Percentiles rank a stretch among this genome's conserved stretches.
These are phyloP conservation scores for Caenorhabditis doughertyi DNA, from an alignment of 2,888 invertebrate genomes.

Conservation along the genomic window DNA sequence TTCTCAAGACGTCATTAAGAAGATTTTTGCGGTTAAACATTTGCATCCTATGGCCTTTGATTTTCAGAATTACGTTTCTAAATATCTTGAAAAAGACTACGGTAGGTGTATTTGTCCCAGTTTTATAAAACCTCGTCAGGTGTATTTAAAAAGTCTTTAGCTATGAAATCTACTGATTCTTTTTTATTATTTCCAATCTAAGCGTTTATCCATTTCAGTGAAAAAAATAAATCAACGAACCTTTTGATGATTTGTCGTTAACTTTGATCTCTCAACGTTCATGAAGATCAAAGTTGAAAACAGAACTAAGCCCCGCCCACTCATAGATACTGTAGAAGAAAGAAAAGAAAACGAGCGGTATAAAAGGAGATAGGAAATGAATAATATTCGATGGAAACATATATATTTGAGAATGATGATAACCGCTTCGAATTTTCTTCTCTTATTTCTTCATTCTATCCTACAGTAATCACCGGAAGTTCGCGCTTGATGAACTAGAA, in stretches of 20 bases:
- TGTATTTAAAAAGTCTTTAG: too few species aligned
- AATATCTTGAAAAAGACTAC: too few species aligned
- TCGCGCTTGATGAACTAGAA: slow-evolving; percentile 15
- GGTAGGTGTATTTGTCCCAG: too few species aligned
- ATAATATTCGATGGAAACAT: background rate
- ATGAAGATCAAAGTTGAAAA: slow-evolving; percentile 35
- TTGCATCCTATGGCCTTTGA: slow-evolving; percentile 8
- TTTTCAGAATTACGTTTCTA: background rate
- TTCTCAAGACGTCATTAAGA: slow-evolving; percentile 38
- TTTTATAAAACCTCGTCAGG: too few species aligned
- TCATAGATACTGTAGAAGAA: slow-evolving; percentile 21
- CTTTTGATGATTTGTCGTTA: background rate
- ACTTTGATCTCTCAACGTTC: slow-evolving; percentile 46
- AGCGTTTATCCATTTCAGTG: background rate
- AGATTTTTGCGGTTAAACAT: slow-evolving; percentile 25
- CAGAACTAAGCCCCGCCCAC: slow-evolving; percentile 23
- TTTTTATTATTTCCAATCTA: too few species aligned
- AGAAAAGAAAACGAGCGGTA: slow-evolving; percentile 16
- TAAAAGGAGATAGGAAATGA: background rate
- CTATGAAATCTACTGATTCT: too few species aligned
- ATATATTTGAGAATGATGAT: slow-evolving; percentile 18
- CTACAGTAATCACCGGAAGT: slow-evolving; percentile 60
- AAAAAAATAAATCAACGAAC: background rate
- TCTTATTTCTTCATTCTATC: background rate
- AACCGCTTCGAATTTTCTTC: slow-evolving; percentile 36